phyloP scores from a whole-genome alignment of 2,113 vertebrate genomes.

The Pedetes capensis region DNA sequence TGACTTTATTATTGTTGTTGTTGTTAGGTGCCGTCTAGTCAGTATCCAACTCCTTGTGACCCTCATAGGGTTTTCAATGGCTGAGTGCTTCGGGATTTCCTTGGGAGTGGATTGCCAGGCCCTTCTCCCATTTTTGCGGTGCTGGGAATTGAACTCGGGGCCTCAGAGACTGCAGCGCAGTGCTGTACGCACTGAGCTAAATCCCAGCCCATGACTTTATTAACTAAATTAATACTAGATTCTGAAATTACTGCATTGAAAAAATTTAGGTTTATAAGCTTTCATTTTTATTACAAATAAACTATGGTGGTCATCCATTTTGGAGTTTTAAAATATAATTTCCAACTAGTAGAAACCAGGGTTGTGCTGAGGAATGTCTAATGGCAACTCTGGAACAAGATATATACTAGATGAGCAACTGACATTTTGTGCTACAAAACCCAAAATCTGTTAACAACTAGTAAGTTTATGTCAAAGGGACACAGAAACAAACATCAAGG shows the following conservation, averaged over 20 bases:
- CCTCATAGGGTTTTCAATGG: no score
- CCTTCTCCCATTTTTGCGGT: no score
- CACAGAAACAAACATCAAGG: not conserved
- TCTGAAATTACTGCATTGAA: not conserved
- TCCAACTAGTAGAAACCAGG: not conserved
- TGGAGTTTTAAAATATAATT: not conserved
- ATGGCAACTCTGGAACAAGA: not conserved
- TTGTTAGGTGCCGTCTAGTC: no score
- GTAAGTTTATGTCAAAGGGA: not conserved
- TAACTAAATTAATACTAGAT: constrained; percentile 34
- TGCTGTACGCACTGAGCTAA: no score
- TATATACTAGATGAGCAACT: not conserved
- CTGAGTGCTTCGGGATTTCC: no score
- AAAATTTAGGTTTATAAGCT: not conserved
- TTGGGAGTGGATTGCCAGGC: no score
- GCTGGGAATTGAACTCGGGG: no score
- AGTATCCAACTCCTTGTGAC: no score
- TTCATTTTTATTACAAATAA: constrained; percentile 34
- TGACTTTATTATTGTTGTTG: no score
- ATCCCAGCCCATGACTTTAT: no score
- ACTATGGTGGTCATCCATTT: not conserved
- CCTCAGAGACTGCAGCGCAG: no score
- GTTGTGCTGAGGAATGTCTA: not conserved
- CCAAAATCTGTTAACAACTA: not conserved
- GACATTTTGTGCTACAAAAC: not conserved